Conservation (phyloP, 2,888 invertebrate species). For the Epinotia brunnichana region DNA sequence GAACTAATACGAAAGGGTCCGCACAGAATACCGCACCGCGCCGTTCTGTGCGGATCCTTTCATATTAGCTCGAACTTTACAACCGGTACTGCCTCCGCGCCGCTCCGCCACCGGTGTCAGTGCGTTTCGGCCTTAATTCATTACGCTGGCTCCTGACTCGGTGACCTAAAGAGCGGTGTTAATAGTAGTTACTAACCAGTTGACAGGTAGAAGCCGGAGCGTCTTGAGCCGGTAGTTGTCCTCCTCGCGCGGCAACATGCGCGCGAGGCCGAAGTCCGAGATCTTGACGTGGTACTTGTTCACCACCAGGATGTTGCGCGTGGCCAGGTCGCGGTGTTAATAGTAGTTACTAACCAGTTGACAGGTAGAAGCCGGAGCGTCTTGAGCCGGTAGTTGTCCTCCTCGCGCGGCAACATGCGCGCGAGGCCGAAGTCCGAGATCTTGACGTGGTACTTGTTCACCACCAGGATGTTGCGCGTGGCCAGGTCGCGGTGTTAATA, state of each 20-base stretch:
- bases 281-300: constrained; percentile 93
- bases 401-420: constrained; percentile 89
- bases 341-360: too few relatives aligned
- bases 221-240: constrained; percentile 92
- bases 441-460: constrained; percentile 91
- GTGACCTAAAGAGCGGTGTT: too few relatives aligned
- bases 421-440: constrained; percentile 97
- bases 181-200: too few relatives aligned
- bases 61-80: too few relatives aligned
- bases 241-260: constrained; percentile 89
- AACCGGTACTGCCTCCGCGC: too few relatives aligned
- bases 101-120: too few relatives aligned
- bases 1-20: too few relatives aligned
- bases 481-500: constrained; percentile 96
- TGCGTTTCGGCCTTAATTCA: too few relatives aligned
- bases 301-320: constrained; percentile 94
- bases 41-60: too few relatives aligned
- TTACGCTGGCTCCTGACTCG: too few relatives aligned
- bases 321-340: constrained; percentile 95
- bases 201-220: constrained; percentile 91
- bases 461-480: constrained; percentile 94
- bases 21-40: too few relatives aligned
- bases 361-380: constrained; percentile 92
- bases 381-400: constrained; percentile 91
- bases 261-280: constrained; percentile 95